A percentile compares a stretch with the other conserved stretches of the same genome.
These are phyloP conservation scores for Clarias pachynema DNA, from an alignment of 2,797 vertebrate species.

Conservation along the genomic window DNA sequence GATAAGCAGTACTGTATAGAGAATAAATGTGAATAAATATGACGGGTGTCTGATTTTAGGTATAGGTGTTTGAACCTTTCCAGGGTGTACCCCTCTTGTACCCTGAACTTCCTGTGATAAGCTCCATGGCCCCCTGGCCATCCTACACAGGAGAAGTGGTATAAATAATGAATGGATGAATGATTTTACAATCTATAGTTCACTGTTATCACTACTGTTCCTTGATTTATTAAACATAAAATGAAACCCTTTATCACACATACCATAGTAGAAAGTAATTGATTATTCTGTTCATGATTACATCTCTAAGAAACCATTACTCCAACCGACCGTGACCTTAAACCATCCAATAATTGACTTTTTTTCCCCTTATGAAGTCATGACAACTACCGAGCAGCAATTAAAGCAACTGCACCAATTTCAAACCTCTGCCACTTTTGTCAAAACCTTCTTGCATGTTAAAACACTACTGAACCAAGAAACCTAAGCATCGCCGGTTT, in stretches of 20 bases:
- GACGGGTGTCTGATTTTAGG: too few relatives aligned
- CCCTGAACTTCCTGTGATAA: too few relatives aligned
- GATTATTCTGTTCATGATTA: background rate
- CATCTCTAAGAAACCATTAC: background rate
- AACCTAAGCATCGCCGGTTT: conserved; percentile 17
- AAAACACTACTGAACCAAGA: conserved; percentile 38
- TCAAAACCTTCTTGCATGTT: conserved; percentile 47
- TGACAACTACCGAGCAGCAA: background rate
- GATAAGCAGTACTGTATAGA: too few relatives aligned
- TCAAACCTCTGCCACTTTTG: conserved; percentile 24
- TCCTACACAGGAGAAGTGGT: too few relatives aligned
- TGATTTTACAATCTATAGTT: background rate
- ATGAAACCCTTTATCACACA: background rate
- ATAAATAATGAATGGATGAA: background rate
- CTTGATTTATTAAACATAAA: too few relatives aligned
- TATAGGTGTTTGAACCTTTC: too few relatives aligned
- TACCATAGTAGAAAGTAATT: background rate
- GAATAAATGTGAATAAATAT: too few relatives aligned
- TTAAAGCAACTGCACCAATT: background rate
- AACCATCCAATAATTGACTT: background rate
- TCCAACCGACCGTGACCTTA: background rate
- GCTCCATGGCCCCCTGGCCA: too few relatives aligned
- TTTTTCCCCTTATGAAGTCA: background rate
- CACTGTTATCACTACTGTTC: background rate
- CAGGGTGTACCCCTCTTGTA: too few relatives aligned